Conservation (phyloP, 2,888 invertebrate genomes). For the Helleia helle region DNA sequence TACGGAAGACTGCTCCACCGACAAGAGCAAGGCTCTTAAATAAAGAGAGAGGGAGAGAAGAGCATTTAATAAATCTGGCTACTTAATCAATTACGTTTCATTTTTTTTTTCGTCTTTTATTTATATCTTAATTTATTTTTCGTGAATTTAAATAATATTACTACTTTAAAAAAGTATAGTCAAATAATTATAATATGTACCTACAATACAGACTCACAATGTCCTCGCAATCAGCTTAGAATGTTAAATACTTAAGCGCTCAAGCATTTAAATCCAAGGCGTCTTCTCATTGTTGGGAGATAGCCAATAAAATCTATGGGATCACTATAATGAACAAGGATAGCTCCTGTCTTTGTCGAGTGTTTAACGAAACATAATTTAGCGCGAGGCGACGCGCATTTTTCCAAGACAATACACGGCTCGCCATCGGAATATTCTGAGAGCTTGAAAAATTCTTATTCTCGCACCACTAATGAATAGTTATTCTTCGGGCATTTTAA, state of each 20-base stretch:
- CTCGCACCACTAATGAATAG: slow-evolving; percentile 74
- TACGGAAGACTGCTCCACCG: too few species aligned
- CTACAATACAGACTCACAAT: too few species aligned
- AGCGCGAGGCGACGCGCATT: slow-evolving; percentile 55
- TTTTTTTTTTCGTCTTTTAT: too few species aligned
- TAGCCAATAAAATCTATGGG: slow-evolving; percentile 40
- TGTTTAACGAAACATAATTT: slow-evolving; percentile 60
- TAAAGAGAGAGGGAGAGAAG: too few species aligned
- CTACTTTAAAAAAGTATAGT: too few species aligned
- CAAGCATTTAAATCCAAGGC: slow-evolving; percentile 23
- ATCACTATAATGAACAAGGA: slow-evolving; percentile 51
- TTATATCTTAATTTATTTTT: too few species aligned
- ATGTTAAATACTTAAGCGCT: slow-evolving; percentile 18
- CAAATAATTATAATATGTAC: too few species aligned
- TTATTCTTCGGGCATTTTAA: slow-evolving; percentile 73
- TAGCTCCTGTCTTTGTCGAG: slow-evolving; percentile 37
- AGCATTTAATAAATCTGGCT: too few species aligned
- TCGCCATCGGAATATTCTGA: slow-evolving; percentile 64
- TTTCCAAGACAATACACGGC: slow-evolving; percentile 70
- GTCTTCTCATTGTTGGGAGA: slow-evolving; percentile 31
- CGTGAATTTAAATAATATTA: slow-evolving; percentile 4
- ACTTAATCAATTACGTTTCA: too few species aligned
- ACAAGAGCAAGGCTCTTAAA: too few species aligned
- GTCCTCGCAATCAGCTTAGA: slow-evolving; percentile 7
- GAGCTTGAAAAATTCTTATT: slow-evolving; percentile 69